Base-by-base conservation (phyloP, 1,140 invertebrate species). In the Archivesica marissinica region DNA sequence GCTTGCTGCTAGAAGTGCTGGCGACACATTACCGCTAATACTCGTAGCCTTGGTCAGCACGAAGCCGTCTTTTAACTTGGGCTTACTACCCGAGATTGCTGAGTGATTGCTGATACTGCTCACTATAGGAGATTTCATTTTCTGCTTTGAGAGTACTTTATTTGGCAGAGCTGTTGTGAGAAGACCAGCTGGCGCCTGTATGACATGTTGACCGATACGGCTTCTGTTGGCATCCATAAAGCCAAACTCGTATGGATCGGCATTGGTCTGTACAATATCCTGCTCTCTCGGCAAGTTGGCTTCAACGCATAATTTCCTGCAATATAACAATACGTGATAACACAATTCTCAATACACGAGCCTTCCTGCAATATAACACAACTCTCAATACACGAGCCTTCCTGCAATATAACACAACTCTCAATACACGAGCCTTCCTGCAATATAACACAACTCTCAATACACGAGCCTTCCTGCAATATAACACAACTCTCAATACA, bases 241-340 rank as follows among this genome's bases (percentile, higher is more conserved):
- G 41, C 87, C 90, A 80, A 93, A 93, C 52, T 92, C 92, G 85
- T 93, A 93, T 0, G 92, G 92, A 81, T 93, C 92, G 68, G 91
- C 88, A 33, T 90, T 90, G 66, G 87, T 90, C 44, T 85, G 87
- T 2, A 66, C 25, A 59, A 85, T 64, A 59, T 91, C 91, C 35
- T 88, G 74, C 66, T 93, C 92, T 68, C 91, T 91, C 11, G 92
- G 91, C 41, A 93, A 77, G 70, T 92, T 92, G 11, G 91, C 90
- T 85, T 93, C 92, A 33, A 93, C 88, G 90, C 92, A 93, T 52
- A 92, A 79, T 89, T 93, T 93, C 64, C 92, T 93, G 89, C 28
- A 88, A 88, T 77, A 20, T 35, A 35, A 54, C 70, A 68, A 70
- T 1, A 28, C 9, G 6, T 9, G 6, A 59, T 59, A 59, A 59